These are phyloP conservation scores for Ranitomeya imitator DNA, from an alignment of 2,113 vertebrate species.

Conservation along the genomic window DNA sequence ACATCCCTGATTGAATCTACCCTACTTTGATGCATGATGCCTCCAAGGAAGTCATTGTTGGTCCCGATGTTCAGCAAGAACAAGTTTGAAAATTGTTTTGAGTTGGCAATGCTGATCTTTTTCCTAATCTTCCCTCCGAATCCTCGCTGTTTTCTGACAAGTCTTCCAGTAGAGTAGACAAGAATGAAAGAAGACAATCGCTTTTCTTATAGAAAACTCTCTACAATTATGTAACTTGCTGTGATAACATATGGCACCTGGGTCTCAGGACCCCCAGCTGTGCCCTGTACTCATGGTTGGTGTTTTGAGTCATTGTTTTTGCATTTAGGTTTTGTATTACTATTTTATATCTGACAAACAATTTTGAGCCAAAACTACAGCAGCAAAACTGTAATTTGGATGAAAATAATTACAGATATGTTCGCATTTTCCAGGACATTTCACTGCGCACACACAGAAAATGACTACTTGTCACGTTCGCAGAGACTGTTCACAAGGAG, in stretches of 20 bases:
- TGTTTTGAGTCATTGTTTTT: neutral
- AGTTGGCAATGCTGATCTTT: no score
- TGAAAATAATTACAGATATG: conserved; percentile 38
- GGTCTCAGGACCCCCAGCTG: neutral
- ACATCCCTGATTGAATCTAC: no score
- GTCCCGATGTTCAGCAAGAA: no score
- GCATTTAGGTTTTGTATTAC: conserved; percentile 10
- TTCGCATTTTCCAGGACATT: conserved; percentile 45
- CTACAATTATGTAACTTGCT: neutral
- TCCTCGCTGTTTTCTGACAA: neutral
- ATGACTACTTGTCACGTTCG: conserved; percentile 43
- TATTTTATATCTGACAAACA: conserved; percentile 40
- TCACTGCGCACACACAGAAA: conserved; percentile 39
- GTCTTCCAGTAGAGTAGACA: neutral
- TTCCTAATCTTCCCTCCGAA: no score
- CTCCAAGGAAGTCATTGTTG: no score
- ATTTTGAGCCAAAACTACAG: conserved; percentile 7
- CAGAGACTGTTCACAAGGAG: conserved; percentile 20
- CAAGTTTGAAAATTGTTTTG: no score
- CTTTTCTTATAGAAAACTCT: neutral
- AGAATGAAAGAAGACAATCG: neutral
- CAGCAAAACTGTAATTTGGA: conserved; percentile 50
- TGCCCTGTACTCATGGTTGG: neutral
- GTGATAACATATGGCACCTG: neutral
- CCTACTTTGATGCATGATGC: no score